Base-by-base conservation (phyloP, 2,797 vertebrate species). In the Acanthornis magna region DNA sequence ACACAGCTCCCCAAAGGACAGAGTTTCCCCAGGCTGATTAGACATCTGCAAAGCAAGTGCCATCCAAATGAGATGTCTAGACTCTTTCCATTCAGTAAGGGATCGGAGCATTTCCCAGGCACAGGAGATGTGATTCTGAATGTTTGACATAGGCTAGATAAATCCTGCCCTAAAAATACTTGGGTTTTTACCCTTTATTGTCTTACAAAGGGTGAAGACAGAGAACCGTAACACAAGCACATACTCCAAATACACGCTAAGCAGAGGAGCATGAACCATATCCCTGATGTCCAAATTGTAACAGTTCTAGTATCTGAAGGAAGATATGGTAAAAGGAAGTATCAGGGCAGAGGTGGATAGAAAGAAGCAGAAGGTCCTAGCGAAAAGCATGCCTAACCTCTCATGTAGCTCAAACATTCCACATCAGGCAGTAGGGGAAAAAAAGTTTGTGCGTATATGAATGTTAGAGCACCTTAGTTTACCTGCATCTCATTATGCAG, bases 401-500 rank as follows among this genome's bases (percentile, higher is more conserved):
- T 21, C 32, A 10, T 1, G 11, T 29, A 50, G 62, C 50, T 87
- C 51, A 51, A n/a, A 60, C 4, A 16, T 23, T 27, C 27, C 43
- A 36, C 25, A 34, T 26, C 8, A 45, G 34, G 21, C 47, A 38
- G 16, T 7, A 40, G 2, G 10, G 23, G 1, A 53, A 51, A 43
- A 7, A 36, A 15, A 5, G 34, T 16, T 21, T 23, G 2, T 16
- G 12, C 7, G 5, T 12, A 3, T 47, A 2, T 12, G 13, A 29
- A 15, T 42, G 27, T 57, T 57, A 43, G 20, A 80, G 40, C 30
- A 76, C 29, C 18, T 30, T 38, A 9, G 10, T 54, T 76, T 42
- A 70, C 19, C 25, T 13, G 4, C 4, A 32, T 29, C 26, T 40
- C 26, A n/a, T 25, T 11, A 34, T 61, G 38, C 13, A n/a, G 23